Conservation (phyloP, 2,797 vertebrate genomes). For the Micropoecilia bifurca region DNA sequence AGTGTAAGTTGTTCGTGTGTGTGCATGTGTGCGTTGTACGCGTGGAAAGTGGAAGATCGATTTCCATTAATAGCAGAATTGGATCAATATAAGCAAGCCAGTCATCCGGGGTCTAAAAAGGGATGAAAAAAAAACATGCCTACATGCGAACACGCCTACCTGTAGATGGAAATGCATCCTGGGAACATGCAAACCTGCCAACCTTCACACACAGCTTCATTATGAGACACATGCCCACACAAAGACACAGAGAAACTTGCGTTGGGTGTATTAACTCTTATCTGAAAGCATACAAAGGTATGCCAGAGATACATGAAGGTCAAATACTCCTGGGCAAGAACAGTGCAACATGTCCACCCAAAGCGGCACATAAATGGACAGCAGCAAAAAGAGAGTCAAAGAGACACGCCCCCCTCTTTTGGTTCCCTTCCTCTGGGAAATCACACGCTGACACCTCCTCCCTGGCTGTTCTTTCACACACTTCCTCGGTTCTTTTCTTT, state of each 20-base stretch:
- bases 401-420: slow-evolving; percentile 57
- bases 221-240: neutral
- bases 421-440: slow-evolving; percentile 59
- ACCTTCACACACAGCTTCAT: neutral
- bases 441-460: slow-evolving; percentile 63
- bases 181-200: neutral
- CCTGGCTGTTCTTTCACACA: slow-evolving; percentile 58
- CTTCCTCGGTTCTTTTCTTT: slow-evolving; percentile 54
- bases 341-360: slow-evolving; percentile 17
- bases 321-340: slow-evolving; percentile 26
- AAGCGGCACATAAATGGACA: slow-evolving; percentile 16
- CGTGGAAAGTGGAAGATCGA: slow-evolving; percentile 41
- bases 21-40: slow-evolving; percentile 10
- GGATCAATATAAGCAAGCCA: slow-evolving; percentile 53
- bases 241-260: slow-evolving; percentile 8
- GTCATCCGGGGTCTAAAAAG: slow-evolving; percentile 35
- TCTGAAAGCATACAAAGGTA: slow-evolving; percentile 32
- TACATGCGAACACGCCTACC: slow-evolving; percentile 25
- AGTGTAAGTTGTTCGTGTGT: slow-evolving; percentile 47
- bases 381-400: slow-evolving; percentile 20
- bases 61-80: slow-evolving; percentile 58
- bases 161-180: slow-evolving; percentile 1
- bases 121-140: slow-evolving; percentile 29
- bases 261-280: slow-evolving; percentile 31
- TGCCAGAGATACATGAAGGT: slow-evolving; percentile 46